phyloP scores from a whole-genome alignment of 2,888 invertebrate genomes.

The Carabus problematicus region DNA sequence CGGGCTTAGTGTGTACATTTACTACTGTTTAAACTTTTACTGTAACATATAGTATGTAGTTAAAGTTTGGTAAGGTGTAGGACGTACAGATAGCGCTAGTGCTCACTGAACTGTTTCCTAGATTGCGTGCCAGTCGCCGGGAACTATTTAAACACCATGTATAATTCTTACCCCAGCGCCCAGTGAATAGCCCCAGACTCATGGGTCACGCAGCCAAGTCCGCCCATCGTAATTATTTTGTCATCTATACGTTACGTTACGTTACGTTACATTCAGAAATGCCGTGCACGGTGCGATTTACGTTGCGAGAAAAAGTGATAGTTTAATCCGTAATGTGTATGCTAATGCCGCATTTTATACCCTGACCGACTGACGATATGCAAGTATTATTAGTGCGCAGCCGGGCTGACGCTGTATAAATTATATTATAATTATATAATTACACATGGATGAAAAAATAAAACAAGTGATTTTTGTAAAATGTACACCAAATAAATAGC shows the following conservation, averaged over 20 bases:
- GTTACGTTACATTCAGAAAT: no score
- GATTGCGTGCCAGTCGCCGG: not conserved
- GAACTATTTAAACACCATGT: not conserved
- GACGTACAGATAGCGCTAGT: not conserved
- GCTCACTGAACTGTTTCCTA: constrained; percentile 12
- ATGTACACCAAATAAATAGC: no score
- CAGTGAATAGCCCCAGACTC: constrained; percentile 3
- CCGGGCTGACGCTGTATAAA: no score
- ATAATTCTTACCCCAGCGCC: not conserved
- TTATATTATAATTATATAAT: no score
- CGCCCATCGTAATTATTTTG: constrained; percentile 11
- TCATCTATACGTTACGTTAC: constrained; percentile 17
- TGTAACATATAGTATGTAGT: not conserved
- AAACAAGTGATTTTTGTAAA: no score
- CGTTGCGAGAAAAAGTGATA: not conserved
- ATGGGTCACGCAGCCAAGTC: not conserved
- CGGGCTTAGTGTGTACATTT: no score
- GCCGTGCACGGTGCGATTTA: not conserved
- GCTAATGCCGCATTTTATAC: not conserved
- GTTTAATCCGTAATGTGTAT: constrained; percentile 8
- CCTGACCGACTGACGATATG: no score
- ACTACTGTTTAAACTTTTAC: no score
- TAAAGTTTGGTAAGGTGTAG: not conserved
- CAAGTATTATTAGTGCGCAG: no score
- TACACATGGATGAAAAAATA: no score